Evolutionary conservation across 2,888 invertebrate genomes (phyloP).

Genomic region (Pterostichus niger): DNA sequence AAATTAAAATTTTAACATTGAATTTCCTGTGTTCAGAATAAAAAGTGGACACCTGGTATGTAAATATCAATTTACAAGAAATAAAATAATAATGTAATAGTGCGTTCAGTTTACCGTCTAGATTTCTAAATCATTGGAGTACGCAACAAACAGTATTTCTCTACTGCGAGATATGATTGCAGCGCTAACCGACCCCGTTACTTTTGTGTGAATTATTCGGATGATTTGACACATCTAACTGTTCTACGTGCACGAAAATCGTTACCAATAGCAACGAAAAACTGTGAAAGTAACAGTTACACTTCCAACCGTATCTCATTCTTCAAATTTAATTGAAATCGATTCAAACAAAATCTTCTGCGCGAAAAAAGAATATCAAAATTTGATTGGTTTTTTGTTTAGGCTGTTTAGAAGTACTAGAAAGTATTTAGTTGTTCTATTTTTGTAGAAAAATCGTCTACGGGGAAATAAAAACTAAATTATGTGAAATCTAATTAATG

Average conservation of each 20-base stretch:
- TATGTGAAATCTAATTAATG: slow-evolving; percentile 63
- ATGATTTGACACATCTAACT: slow-evolving; percentile 59
- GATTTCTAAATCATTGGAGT: background rate
- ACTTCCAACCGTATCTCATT: background rate
- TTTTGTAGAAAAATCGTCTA: slow-evolving; percentile 19
- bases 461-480: slow-evolving; percentile 41
- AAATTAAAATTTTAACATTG: too few relatives aligned
- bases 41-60: too few relatives aligned
- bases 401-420: slow-evolving; percentile 22
- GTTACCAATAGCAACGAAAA: slow-evolving; percentile 6
- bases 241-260: slow-evolving; percentile 52
- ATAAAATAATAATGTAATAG: too few relatives aligned
- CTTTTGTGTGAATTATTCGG: slow-evolving; percentile 56
- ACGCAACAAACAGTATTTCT: slow-evolving; percentile 4
- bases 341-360: slow-evolving; percentile 30
- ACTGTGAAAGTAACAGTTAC: slow-evolving; percentile 49
- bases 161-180: background rate
- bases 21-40: too few relatives aligned
- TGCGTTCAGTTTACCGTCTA: too few relatives aligned
- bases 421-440: slow-evolving; percentile 26
- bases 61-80: too few relatives aligned
- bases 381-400: slow-evolving; percentile 22
- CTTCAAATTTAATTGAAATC: slow-evolving; percentile 11
- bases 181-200: slow-evolving; percentile 21
- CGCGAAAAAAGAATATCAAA: slow-evolving; percentile 2